These are phyloP conservation scores for Pollimyrus isidori DNA, from an alignment of 2,113 vertebrate species.

Conservation along the genomic window DNA sequence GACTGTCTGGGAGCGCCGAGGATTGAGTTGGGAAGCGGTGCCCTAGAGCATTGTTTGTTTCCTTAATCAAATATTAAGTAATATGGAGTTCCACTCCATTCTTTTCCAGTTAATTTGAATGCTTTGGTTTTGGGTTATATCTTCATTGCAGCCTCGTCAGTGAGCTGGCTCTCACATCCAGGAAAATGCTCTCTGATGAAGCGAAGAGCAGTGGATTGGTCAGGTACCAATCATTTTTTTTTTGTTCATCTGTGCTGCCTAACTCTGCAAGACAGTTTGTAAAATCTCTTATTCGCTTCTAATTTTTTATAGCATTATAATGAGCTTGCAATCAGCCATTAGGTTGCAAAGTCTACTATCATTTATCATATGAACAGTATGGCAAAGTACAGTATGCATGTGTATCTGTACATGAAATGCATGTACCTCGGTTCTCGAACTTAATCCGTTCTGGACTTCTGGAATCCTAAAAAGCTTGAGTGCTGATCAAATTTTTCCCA, in stretches of 20 bases:
- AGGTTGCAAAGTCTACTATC: not conserved
- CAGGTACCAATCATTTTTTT: constrained; percentile 55
- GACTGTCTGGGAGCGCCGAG: not conserved
- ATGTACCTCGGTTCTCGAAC: not conserved
- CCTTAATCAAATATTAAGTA: not conserved
- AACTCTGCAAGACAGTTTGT: not conserved
- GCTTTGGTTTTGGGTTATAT: not conserved
- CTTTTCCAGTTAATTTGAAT: not conserved
- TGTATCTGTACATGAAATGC: not conserved
- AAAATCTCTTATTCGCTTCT: not conserved
- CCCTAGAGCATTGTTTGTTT: not conserved
- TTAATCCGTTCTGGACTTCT: no score
- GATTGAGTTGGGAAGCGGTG: not conserved
- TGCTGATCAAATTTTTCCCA: no score
- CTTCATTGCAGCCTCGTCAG: constrained; percentile 68
- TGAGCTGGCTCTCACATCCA: constrained; percentile 73
- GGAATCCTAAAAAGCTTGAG: no score
- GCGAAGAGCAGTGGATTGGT: constrained; percentile 74
- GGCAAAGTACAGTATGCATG: not conserved
- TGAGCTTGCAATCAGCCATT: not conserved
- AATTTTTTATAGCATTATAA: not conserved
- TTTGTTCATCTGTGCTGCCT: not conserved
- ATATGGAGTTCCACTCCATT: not conserved
- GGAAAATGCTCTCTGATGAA: constrained; percentile 79
- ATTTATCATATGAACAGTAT: not conserved